Conservation (phyloP, 1,140 invertebrate genomes). For the Drosophila pruinosa region DNA sequence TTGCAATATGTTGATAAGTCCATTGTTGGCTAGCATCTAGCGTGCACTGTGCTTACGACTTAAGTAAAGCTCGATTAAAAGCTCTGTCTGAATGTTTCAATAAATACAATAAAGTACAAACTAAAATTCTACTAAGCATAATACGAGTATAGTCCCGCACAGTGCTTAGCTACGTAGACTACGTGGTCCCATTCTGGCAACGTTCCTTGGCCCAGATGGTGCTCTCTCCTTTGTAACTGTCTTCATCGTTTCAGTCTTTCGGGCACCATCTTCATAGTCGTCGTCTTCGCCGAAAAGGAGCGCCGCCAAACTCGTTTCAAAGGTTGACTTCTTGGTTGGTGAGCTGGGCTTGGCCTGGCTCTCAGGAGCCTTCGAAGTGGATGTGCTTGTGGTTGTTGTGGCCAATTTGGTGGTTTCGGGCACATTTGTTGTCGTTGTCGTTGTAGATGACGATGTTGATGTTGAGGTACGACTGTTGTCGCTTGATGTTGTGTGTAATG, state of each 20-base stretch:
- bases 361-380: background rate
- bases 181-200: slow-evolving; percentile 74
- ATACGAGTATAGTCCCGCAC: background rate
- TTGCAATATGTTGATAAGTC: slow-evolving; percentile 19
- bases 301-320: slow-evolving; percentile 76
- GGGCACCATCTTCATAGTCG: slow-evolving; percentile 59
- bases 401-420: slow-evolving; percentile 35
- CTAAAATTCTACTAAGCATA: slow-evolving; percentile 65
- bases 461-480: slow-evolving; percentile 15
- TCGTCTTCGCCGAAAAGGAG: slow-evolving; percentile 75
- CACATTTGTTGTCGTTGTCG: slow-evolving; percentile 34
- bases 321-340: slow-evolving; percentile 64
- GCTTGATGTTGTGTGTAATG: background rate
- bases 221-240: background rate
- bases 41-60: slow-evolving; percentile 40
- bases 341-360: background rate
- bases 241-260: slow-evolving; percentile 43
- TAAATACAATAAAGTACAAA: slow-evolving; percentile 55
- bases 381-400: slow-evolving; percentile 10
- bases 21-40: slow-evolving; percentile 44
- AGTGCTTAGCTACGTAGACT: slow-evolving; percentile 56
- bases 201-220: slow-evolving; percentile 56
- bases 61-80: slow-evolving; percentile 41
- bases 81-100: slow-evolving; percentile 23
- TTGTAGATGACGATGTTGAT: slow-evolving; percentile 19